A percentile compares a stretch with the other conserved stretches of the same genome.
These are phyloP conservation scores for Teinopalpus imperialis DNA, from an alignment of 2,888 invertebrate species.

Conservation along the genomic window DNA sequence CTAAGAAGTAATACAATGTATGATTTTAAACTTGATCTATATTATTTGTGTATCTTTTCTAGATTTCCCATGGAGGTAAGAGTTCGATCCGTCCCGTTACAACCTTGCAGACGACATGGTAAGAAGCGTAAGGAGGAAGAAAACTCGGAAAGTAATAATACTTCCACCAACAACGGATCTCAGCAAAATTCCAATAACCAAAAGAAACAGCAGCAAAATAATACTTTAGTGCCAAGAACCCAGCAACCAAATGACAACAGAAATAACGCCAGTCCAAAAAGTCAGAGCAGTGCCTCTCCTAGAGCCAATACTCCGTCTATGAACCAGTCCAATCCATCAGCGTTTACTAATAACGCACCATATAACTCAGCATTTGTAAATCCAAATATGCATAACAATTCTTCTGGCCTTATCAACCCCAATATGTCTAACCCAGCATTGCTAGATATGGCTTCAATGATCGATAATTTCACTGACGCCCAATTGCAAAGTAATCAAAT, in stretches of 20 bases:
- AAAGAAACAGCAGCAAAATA: conserved; percentile 55
- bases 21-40: too few relatives aligned
- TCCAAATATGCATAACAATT: conserved; percentile 69
- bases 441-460: conserved; percentile 89
- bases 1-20: too few relatives aligned
- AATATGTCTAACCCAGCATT: conserved; percentile 80
- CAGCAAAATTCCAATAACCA: conserved; percentile 68
- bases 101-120: conserved; percentile 90
- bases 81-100: conserved; percentile 91
- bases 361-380: conserved; percentile 74
- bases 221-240: conserved; percentile 64
- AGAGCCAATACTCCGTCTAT: conserved; percentile 68
- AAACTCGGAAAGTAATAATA: conserved; percentile 58
- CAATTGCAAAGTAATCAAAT: conserved; percentile 93
- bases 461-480: conserved; percentile 88
- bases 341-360: conserved; percentile 62
- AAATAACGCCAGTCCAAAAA: conserved; percentile 69
- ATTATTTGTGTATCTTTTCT: conserved; percentile 36
- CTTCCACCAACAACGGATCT: conserved; percentile 42
- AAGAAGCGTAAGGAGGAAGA: conserved; percentile 90
- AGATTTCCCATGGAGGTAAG: conserved; percentile 94
- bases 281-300: conserved; percentile 82
- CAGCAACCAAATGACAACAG: conserved; percentile 63
- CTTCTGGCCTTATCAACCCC: conserved; percentile 70
- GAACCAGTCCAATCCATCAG: conserved; percentile 61